Conservation (phyloP, 53 echinoderm and acorn worm species). For the Temnopleurus reevesii region DNA sequence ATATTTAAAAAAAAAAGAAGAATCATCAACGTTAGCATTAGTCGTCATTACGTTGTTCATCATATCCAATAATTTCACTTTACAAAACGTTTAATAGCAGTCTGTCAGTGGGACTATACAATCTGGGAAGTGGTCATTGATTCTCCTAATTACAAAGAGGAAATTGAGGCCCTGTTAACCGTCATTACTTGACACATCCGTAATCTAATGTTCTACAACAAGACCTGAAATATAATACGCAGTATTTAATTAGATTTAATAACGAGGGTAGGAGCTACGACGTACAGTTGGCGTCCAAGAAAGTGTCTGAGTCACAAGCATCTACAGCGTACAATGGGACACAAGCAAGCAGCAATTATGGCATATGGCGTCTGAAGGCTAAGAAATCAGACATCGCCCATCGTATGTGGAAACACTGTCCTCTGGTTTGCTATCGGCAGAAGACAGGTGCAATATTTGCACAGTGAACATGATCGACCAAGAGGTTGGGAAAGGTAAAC, state of each 20-base stretch:
- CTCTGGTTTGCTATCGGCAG: slow-evolving; percentile 3
- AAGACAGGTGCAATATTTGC: slow-evolving; percentile 31
- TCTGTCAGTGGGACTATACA: not conserved
- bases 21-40: too few relatives aligned
- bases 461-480: too few relatives aligned
- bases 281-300: not conserved
- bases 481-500: too few relatives aligned
- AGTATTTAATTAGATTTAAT: too few relatives aligned
- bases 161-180: not conserved
- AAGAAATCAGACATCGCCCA: not conserved
- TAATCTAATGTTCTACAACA: too few relatives aligned
- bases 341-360: not conserved
- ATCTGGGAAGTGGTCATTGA: not conserved
- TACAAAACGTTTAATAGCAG: not conserved
- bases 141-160: not conserved
- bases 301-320: not conserved
- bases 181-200: not conserved
- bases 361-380: not conserved
- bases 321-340: not conserved
- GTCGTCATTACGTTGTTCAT: too few relatives aligned
- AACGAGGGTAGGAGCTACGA: not conserved
- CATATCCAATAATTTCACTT: too few relatives aligned
- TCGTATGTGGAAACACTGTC: not conserved
- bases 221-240: too few relatives aligned
- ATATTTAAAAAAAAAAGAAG: too few relatives aligned